Percentiles rank a stretch among this genome's conserved stretches.
Evolutionary conservation across 2,113 vertebrate species (phyloP).

Genomic region (Polypterus senegalus): DNA sequence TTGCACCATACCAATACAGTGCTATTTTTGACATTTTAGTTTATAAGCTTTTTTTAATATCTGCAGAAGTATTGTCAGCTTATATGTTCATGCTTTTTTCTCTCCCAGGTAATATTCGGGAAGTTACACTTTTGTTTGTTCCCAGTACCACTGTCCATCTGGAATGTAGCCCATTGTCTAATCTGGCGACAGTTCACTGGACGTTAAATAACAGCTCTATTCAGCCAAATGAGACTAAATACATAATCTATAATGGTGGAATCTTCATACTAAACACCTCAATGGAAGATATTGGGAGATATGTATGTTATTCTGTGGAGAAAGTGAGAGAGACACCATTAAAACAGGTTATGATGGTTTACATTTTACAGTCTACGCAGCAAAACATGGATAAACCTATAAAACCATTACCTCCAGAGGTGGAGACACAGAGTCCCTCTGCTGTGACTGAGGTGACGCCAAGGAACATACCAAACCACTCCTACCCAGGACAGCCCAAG

Average conservation of each 20-base stretch:
- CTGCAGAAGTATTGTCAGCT: too few species aligned
- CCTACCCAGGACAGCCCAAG: background rate
- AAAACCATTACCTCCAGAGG: background rate
- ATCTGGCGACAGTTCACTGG: constrained; percentile 43
- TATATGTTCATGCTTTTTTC: too few species aligned
- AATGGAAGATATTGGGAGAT: constrained; percentile 30
- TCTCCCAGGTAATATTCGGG: too few species aligned
- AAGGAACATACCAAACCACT: background rate
- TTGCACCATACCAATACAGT: background rate
- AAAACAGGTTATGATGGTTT: constrained; percentile 25
- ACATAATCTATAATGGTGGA: constrained; percentile 33
- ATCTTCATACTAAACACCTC: constrained; percentile 37
- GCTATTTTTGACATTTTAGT: too few species aligned
- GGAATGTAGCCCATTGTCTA: constrained; percentile 38
- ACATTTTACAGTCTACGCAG: constrained; percentile 22
- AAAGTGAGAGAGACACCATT: constrained; percentile 25
- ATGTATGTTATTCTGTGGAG: constrained; percentile 39
- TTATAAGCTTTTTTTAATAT: too few species aligned
- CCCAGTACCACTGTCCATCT: too few species aligned
- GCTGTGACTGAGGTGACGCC: background rate
- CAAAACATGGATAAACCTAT: constrained; percentile 5
- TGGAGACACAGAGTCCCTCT: background rate
- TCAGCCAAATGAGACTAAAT: constrained; percentile 23
- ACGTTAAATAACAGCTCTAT: constrained; percentile 28
- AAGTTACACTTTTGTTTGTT: too few species aligned